Evolutionary conservation across 2,113 vertebrate genomes (phyloP), one percentile per base, ranked within the genome.

Genomic region (Gasterosteus aculeatus): DNA sequence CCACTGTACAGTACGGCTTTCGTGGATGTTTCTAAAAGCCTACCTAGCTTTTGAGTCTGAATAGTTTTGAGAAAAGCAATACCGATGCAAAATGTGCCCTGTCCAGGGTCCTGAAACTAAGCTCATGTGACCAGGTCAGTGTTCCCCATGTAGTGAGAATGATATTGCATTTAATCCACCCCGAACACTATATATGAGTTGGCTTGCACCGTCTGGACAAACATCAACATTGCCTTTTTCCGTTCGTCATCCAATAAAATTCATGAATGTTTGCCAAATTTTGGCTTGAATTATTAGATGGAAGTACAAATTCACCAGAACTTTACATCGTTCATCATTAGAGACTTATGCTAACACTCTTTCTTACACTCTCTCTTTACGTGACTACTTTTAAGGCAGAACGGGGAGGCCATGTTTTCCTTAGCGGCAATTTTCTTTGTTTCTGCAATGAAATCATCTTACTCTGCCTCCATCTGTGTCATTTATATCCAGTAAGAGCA

Each of bases 101-200:
- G 69, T 81, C 82, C 69, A 59, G 67, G 86, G 82, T 85, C 26
- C 87, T 85, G 70, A 85, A 85, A 1, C 56, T 19, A 39, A 26
- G 29, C 62, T 44, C 22, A 54, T 4, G 18, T 4, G 2, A 44
- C 33, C 53, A 54, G 3, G 54, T 39, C 44, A 57, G 53, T 6
- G 26, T 10, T 10, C 9, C 26, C 15, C 5, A 57, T 53, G 5
- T 69, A 59, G 22, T 39, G 61, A 66, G 46, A 33, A 60, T 38
- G 35, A 19, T 15, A 10, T 65, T 29, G 26, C 0, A 4, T 46
- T 66, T 41, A 44, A 64, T 44, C 26, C 7, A 29, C 44, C 4
- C 10, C 29, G 9, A 81, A 16, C 10, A 31, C 6, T 66, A 35
- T 31, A 44, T 59, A 60, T 22, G 5, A 60, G 6, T 39, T 42